Percentiles rank a stretch among this genome's conserved stretches.
phyloP scores from a whole-genome alignment of 2,113 vertebrate species.

The Chunga burmeisteri region DNA sequence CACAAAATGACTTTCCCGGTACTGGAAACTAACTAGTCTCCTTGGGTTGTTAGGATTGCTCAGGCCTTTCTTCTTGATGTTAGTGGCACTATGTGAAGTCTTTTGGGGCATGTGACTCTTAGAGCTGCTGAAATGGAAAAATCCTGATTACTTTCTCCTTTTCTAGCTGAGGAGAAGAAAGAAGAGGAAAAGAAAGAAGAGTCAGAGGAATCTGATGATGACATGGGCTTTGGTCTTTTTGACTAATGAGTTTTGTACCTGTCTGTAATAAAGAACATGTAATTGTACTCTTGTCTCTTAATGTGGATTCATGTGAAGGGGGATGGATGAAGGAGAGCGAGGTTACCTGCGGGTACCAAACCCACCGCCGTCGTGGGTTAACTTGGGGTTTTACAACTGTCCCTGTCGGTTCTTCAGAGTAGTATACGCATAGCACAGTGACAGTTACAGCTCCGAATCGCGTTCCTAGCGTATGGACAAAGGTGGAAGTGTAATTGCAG shows the following conservation, averaged over 20 bases:
- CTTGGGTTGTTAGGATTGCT: too few relatives aligned
- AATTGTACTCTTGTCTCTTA: fast-evolving
- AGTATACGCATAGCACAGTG: fast-evolving
- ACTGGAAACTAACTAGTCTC: fast-evolving
- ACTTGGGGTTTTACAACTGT: fast-evolving
- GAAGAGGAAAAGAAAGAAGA: slow-evolving; percentile 98
- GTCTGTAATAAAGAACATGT: slow-evolving; percentile 67
- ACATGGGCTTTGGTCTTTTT: slow-evolving; percentile 99
- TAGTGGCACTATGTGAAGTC: fast-evolving
- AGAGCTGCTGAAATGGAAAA: fast-evolving
- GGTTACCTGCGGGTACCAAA: not conserved
- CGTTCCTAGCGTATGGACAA: fast-evolving
- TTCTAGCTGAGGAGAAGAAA: slow-evolving; percentile 94
- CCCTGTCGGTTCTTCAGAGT: fast-evolving
- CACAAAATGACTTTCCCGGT: fast-evolving
- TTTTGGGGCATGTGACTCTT: fast-evolving
- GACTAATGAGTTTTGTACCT: slow-evolving; percentile 82
- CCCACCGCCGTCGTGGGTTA: fast-evolving
- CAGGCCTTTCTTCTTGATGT: too few relatives aligned
- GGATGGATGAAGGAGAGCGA: fast-evolving
- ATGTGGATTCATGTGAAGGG: not conserved
- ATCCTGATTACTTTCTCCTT: not conserved
- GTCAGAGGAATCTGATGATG: slow-evolving; percentile 96
- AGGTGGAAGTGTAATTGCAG: not conserved
- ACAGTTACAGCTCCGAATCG: fast-evolving